Conservation (phyloP, 2,888 invertebrate genomes). For the Adelphocoris suturalis region DNA sequence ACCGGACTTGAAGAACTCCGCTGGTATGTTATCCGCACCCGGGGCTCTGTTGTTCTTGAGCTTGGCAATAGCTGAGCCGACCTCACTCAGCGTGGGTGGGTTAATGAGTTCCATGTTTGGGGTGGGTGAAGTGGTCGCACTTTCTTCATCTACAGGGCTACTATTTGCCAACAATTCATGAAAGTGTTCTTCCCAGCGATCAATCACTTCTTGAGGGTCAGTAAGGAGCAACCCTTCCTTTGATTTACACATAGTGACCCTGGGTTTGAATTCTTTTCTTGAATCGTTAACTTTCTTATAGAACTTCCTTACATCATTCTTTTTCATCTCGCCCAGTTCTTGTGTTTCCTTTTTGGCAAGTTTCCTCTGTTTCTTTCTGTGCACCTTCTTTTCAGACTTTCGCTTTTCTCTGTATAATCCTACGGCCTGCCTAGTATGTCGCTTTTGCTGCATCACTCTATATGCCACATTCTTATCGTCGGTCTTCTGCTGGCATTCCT, state of each 20-base stretch:
- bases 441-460: background rate
- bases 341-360: background rate
- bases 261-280: too few relatives aligned
- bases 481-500: too few relatives aligned
- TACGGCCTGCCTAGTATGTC: background rate
- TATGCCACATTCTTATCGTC: too few relatives aligned
- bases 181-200: conserved; percentile 30
- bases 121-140: background rate
- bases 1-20: conserved; percentile 12
- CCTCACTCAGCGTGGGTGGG: conserved; percentile 14
- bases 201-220: conserved; percentile 17
- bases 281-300: too few relatives aligned
- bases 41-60: conserved; percentile 19
- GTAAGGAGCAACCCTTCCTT: background rate
- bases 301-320: background rate
- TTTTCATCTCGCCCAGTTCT: conserved; percentile 8
- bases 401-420: too few relatives aligned
- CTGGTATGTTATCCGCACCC: background rate
- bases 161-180: background rate
- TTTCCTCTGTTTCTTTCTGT: background rate
- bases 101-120: background rate
- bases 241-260: background rate
- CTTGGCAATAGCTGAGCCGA: background rate
- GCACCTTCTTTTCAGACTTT: too few relatives aligned
- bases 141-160: background rate